Conservation (phyloP, 2,797 vertebrate species). For the Falco concolor region DNA sequence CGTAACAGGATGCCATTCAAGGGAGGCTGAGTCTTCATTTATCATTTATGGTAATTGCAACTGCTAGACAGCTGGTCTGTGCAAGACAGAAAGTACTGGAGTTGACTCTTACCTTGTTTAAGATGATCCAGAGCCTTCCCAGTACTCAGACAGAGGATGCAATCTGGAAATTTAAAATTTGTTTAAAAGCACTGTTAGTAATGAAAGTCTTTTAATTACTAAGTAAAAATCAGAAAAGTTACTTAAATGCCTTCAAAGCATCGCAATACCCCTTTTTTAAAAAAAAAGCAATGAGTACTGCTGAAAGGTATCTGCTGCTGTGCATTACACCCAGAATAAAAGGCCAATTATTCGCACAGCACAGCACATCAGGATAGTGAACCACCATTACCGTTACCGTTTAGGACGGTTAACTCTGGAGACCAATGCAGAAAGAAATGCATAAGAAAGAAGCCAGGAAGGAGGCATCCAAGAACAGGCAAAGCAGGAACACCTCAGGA, state of each 20-base stretch:
- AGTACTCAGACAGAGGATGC: neutral
- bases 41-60: neutral
- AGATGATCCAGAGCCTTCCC: constrained; percentile 1
- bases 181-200: neutral
- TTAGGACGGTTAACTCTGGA: neutral
- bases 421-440: neutral
- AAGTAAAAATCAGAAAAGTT: neutral
- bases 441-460: neutral
- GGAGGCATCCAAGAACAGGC: neutral
- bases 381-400: neutral
- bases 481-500: neutral
- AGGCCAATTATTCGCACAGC: neutral
- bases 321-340: neutral
- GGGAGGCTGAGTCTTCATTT: neutral
- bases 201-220: neutral
- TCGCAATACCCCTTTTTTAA: neutral
- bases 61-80: neutral
- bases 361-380: neutral
- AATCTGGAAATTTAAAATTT: constrained; percentile 40
- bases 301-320: neutral
- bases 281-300: neutral
- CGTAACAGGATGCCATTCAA: neutral
- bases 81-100: neutral
- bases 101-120: constrained; percentile 31
- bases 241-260: neutral